phyloP scores from a whole-genome alignment of 2,888 invertebrate species.

The Ochlodes sylvanus region DNA sequence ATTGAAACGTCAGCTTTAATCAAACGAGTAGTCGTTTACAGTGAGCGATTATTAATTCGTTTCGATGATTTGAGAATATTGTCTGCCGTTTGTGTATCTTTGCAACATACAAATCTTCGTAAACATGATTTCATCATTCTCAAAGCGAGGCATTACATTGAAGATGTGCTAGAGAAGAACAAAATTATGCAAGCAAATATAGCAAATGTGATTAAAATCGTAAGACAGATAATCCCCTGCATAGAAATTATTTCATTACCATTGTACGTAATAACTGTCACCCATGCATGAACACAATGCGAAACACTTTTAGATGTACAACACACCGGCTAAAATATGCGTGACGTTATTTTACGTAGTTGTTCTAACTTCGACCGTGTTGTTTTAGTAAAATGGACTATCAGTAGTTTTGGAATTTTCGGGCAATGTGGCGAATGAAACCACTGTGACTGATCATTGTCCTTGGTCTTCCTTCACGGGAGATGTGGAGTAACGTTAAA shows the following conservation, averaged over 20 bases:
- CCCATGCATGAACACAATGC: constrained; percentile 67
- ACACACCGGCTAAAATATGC: constrained; percentile 11
- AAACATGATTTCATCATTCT: constrained; percentile 18
- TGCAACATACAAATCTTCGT: constrained; percentile 31
- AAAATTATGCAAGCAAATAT: constrained; percentile 14
- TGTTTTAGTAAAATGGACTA: not conserved
- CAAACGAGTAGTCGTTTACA: constrained; percentile 22
- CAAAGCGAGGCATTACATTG: constrained; percentile 6
- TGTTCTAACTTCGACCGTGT: constrained; percentile 23
- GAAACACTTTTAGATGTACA: constrained; percentile 41
- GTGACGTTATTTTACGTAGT: not conserved
- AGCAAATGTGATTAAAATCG: constrained; percentile 11
- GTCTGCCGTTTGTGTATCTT: constrained; percentile 13
- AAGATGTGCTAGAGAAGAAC: constrained; percentile 21
- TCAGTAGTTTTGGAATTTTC: not conserved
- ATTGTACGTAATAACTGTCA: constrained; percentile 51
- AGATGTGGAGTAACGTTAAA: constrained; percentile 40
- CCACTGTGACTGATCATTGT: constrained; percentile 39
- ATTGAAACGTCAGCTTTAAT: constrained; percentile 41
- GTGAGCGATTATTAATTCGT: constrained; percentile 30
- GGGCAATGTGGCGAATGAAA: not conserved
- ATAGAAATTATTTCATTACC: constrained; percentile 39
- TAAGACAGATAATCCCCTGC: constrained; percentile 27
- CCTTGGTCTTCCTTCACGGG: constrained; percentile 58
- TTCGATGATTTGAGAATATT: constrained; percentile 23